Base-by-base conservation (phyloP, 1,140 invertebrate genomes). In the Scaptomyza montana region DNA sequence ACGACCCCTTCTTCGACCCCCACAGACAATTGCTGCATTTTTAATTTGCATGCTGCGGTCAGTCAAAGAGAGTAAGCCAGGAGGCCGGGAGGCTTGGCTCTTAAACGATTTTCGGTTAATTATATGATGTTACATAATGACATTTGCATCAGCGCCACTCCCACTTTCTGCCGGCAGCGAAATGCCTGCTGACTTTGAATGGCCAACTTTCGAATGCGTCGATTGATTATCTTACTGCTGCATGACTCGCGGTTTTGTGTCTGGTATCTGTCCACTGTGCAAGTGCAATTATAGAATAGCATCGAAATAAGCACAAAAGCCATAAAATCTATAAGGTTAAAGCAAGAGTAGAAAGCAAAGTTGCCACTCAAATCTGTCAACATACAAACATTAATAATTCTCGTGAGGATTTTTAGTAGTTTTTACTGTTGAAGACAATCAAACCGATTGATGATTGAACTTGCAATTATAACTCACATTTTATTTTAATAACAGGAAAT, bases 81-180 rank as follows among this genome's bases (percentile, higher is more conserved):
- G 13, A 25, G 51, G 36, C 36, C 12, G 5, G 61, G 45, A 41
- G 69, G 62, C 30, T 46, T n/a, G 19, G 71, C 73, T 69, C 63
- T 87, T 89, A 87, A 87, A 84, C 80, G 79, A 80, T 87, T 84
- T 87, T 89, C 64, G 84, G 84, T 87, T 87, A 87, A 87, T 87
- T 87, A 87, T 87, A 79, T 73, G 73, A 73, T 72, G 73, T 76
- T 79, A 67, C 84, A 79, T 86, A 86, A 78, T 78, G 78, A 78
- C 82, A 81, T 86, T 86, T 86, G 30, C 30, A 33, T 33, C 30
- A 33, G 30, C 7, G 30, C 30, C 30, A 33, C 5, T 3, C 30
- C 30, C 30, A 33, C 30, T 33, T 6, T 33, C 0, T 33, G 30
- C 30, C 30, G 51, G 28, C 82, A 72, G n/a, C 28, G 49, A 16